Percentiles rank a stretch among this genome's conserved stretches.
Evolutionary conservation across 2,113 vertebrate species (phyloP).

Genomic region (Empidonax traillii): DNA sequence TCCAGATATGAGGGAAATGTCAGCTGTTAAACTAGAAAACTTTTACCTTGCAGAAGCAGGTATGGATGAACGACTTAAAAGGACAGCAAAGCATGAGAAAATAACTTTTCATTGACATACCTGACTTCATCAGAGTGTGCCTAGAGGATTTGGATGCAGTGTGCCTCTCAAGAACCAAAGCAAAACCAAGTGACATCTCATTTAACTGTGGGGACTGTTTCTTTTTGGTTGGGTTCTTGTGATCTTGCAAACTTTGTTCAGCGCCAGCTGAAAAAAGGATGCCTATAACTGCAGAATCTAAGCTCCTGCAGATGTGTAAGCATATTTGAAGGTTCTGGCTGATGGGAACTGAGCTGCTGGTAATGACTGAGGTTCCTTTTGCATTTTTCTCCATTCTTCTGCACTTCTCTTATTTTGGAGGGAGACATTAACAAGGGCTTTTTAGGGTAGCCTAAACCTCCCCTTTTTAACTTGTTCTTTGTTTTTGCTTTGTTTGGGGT

Average conservation of each 20-base stretch:
- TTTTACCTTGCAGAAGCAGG: neutral
- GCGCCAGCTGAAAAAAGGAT: neutral
- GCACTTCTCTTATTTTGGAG: neutral
- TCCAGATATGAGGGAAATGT: neutral
- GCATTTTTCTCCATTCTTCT: neutral
- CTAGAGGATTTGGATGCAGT: neutral
- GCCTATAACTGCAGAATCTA: neutral
- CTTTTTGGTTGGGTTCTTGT: neutral
- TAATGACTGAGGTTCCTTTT: neutral
- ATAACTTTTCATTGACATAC: neutral
- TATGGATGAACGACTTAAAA: neutral
- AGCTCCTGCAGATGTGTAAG: neutral
- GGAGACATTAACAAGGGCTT: neutral
- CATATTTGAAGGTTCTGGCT: neutral
- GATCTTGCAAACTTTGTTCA: neutral
- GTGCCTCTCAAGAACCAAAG: neutral
- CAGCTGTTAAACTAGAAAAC: neutral
- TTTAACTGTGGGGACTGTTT: neutral
- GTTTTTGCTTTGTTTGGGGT: accelerated
- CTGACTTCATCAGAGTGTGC: neutral
- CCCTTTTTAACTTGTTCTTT: neutral
- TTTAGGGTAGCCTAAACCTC: neutral
- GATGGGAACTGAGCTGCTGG: accelerated
- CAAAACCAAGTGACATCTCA: neutral
- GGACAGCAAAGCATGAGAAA: neutral